phyloP scores from a whole-genome alignment of 2,797 vertebrate genomes.

The Cossypha dichroa region DNA sequence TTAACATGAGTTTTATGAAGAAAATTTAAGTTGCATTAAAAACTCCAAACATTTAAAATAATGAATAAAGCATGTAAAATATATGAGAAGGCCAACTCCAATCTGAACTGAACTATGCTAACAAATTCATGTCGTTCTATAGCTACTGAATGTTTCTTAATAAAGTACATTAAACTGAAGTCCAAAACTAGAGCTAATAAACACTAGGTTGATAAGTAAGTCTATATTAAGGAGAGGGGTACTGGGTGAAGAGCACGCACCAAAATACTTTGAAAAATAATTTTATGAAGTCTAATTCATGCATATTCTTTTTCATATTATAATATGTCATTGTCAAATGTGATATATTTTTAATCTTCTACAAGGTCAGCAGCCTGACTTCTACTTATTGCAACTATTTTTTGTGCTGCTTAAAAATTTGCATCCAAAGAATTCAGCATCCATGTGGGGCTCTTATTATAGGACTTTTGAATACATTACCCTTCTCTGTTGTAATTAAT shows the following conservation, averaged over 20 bases:
- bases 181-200: neutral
- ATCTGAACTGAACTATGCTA: neutral
- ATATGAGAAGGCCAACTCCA: neutral
- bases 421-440: neutral
- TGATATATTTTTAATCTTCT: conserved; percentile 3
- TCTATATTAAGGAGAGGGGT: neutral
- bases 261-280: neutral
- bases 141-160: neutral
- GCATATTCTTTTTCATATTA: neutral
- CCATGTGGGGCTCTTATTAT: neutral
- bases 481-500: conserved; percentile 32
- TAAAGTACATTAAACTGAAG: neutral
- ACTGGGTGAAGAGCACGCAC: neutral
- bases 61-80: neutral
- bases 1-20: neutral
- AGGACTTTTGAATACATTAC: conserved; percentile 19
- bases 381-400: neutral
- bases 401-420: neutral
- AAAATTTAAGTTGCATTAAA: neutral
- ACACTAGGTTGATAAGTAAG: neutral
- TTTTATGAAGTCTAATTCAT: neutral
- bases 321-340: neutral
- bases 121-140: neutral
- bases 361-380: neutral
- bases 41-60: neutral